These are phyloP conservation scores for Nothoprocta pentlandii DNA, from an alignment of 2,113 vertebrate species.

Conservation along the genomic window DNA sequence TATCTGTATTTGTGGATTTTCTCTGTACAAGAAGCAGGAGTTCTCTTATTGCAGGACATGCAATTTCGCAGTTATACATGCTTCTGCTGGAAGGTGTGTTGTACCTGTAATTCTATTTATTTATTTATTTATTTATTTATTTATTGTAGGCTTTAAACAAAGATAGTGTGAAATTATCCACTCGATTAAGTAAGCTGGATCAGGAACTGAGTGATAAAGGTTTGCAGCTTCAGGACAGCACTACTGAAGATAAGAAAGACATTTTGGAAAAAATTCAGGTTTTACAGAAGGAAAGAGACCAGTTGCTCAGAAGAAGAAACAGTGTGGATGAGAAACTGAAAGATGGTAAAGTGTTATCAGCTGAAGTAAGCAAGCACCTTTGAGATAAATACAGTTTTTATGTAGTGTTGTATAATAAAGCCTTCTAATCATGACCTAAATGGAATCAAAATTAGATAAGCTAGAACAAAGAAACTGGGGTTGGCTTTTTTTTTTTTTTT, in stretches of 20 bases:
- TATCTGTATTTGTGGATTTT: neutral
- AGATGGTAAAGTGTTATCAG: conserved; percentile 81
- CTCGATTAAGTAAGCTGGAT: conserved; percentile 82
- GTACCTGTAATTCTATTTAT: neutral
- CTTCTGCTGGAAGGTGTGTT: neutral
- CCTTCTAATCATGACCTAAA: neutral
- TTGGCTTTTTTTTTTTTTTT: neutral
- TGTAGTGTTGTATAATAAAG: neutral
- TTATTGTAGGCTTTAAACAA: conserved; percentile 83
- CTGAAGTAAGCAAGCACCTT: conserved; percentile 82
- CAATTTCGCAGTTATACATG: neutral
- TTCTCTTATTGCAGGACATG: neutral
- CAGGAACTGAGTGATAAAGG: conserved; percentile 81
- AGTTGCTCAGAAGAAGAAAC: conserved; percentile 81
- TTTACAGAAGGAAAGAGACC: conserved; percentile 81
- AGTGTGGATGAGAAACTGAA: conserved; percentile 80
- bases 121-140: neutral
- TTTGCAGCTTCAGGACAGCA: conserved; percentile 72
- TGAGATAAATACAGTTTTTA: neutral
- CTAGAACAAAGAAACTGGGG: neutral
- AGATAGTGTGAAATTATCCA: conserved; percentile 84
- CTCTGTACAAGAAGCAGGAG: neutral
- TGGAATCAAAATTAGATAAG: neutral
- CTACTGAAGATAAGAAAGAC: conserved; percentile 73
- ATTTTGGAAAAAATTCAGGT: conserved; percentile 80